phyloP scores from a whole-genome alignment of 1,140 invertebrate species.

The Pogonomyrmex barbatus region DNA sequence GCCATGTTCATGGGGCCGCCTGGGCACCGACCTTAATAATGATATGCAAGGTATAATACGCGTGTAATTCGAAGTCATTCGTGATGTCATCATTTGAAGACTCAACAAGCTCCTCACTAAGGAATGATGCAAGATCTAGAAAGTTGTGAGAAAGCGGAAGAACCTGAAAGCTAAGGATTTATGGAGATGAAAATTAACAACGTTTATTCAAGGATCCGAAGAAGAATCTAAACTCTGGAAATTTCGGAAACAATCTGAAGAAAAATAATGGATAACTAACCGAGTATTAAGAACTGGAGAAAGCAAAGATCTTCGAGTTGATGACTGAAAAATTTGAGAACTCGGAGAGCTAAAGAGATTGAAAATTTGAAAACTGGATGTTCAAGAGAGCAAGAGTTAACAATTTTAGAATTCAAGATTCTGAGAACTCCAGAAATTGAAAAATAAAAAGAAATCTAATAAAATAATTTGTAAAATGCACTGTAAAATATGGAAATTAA shows the following conservation, averaged over 20 bases:
- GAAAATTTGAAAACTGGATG: neutral
- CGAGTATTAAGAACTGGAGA: constrained; percentile 3
- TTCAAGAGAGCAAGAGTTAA: neutral
- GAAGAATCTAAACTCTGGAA: neutral
- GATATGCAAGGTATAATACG: constrained; percentile 48
- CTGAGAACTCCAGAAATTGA: neutral
- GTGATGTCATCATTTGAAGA: constrained; percentile 23
- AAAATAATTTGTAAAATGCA: constrained; percentile 3
- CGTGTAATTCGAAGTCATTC: constrained; percentile 52
- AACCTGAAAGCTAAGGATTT: neutral
- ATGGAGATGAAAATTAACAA: neutral
- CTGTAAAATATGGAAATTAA: neutral
- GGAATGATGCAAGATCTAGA: neutral
- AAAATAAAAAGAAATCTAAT: neutral
- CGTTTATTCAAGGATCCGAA: neutral
- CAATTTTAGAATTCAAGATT: neutral
- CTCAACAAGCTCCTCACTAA: neutral
- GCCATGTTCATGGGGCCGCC: constrained; percentile 86
- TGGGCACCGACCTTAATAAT: constrained; percentile 83
- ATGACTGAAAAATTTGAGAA: neutral
- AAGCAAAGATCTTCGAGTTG: neutral
- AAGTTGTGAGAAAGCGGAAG: neutral
- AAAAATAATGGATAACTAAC: neutral
- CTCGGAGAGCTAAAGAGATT: neutral
- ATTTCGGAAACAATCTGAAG: neutral